phyloP scores from a whole-genome alignment of 2,888 invertebrate species.

The Penaeus monodon region DNA sequence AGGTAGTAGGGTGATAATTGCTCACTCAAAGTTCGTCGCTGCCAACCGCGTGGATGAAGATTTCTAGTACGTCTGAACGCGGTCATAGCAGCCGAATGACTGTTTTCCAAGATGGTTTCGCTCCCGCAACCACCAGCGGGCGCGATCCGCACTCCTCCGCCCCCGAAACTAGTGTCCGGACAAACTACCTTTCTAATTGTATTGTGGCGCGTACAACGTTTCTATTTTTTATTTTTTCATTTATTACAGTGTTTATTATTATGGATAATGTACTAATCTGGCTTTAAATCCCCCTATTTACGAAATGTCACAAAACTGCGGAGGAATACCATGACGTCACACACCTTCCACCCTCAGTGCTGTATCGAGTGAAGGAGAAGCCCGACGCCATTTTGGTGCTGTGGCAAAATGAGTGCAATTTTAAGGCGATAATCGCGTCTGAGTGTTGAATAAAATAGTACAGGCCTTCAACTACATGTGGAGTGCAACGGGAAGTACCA shows the following conservation, averaged over 20 bases:
- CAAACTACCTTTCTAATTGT: background rate
- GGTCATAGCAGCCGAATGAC: conserved; percentile 65
- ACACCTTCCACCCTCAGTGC: conserved; percentile 59
- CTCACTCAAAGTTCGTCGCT: conserved; percentile 57
- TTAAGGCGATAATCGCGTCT: conserved; percentile 23
- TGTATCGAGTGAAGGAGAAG: conserved; percentile 62
- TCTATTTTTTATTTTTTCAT: background rate
- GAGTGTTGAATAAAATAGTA: conserved; percentile 58
- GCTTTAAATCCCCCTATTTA: too few species aligned
- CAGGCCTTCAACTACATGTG: conserved; percentile 40
- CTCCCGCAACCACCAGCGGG: conserved; percentile 26
- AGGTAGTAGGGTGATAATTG: conserved; percentile 51
- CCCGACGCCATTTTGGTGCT: conserved; percentile 63
- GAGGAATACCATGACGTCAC: conserved; percentile 61
- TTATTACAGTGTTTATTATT: background rate
- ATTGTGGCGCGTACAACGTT: background rate
- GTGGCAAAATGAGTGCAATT: conserved; percentile 60
- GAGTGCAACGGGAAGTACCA: conserved; percentile 51
- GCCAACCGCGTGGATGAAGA: conserved; percentile 49
- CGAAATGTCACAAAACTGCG: conserved; percentile 28
- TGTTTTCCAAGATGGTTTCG: conserved; percentile 46
- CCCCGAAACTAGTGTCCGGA: conserved; percentile 42
- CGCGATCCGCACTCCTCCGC: conserved; percentile 34
- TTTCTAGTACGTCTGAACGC: conserved; percentile 47
- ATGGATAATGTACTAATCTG: background rate